Evolutionary conservation across 2,888 invertebrate genomes (phyloP).

Genomic region (Thecocarcelia acutangulata): DNA sequence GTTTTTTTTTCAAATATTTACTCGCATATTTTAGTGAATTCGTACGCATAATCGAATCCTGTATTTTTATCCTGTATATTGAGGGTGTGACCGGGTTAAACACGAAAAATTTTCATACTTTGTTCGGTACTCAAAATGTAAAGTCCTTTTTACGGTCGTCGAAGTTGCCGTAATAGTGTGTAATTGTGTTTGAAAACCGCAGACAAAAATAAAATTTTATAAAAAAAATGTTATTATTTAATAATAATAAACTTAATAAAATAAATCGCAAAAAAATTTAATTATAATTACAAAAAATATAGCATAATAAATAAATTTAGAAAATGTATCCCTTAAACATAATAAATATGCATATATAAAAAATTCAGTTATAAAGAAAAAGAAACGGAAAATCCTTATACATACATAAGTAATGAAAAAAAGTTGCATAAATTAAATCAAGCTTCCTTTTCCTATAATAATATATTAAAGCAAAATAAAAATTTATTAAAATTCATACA

Average conservation of each 20-base stretch:
- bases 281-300: constrained; percentile 2
- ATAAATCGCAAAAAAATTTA: constrained; percentile 30
- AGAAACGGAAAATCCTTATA: constrained; percentile 60
- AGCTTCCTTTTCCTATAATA: constrained; percentile 14
- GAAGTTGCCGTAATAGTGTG: constrained; percentile 57
- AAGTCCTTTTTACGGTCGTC: constrained; percentile 74
- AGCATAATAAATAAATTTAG: constrained; percentile 23
- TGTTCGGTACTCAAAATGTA: constrained; percentile 79
- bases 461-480: constrained; percentile 10
- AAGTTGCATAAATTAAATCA: constrained; percentile 42
- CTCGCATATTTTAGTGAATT: constrained; percentile 65
- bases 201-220: constrained; percentile 60
- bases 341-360: constrained; percentile 12
- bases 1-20: constrained; percentile 50
- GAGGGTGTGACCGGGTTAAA: constrained; percentile 82
- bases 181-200: constrained; percentile 67
- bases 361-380: constrained; percentile 27
- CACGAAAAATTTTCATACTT: constrained; percentile 80
- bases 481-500: constrained; percentile 24
- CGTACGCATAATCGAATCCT: constrained; percentile 75
- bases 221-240: constrained; percentile 41
- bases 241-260: constrained; percentile 17
- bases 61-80: constrained; percentile 73
- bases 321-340: constrained; percentile 3
- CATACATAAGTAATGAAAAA: constrained; percentile 66